These are phyloP conservation scores for Eueremaeus valkanovi DNA, from an alignment of 2,888 invertebrate species.

Conservation along the genomic window DNA sequence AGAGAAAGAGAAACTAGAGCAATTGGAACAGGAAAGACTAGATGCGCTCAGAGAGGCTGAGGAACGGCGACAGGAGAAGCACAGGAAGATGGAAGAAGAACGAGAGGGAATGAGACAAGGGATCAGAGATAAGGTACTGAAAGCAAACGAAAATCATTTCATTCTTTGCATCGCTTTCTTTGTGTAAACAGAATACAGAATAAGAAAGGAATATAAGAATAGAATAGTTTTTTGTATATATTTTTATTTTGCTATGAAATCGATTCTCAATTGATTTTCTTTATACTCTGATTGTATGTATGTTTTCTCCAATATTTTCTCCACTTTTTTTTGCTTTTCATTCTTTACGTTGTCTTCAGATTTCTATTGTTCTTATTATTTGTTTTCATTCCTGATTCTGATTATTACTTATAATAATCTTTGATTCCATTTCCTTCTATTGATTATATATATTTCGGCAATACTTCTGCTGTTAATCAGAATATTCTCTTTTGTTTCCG, in stretches of 20 bases:
- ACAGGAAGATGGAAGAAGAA: conserved; percentile 99
- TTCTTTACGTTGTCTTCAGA: not conserved
- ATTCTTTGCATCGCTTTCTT: no score
- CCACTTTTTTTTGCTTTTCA: no score
- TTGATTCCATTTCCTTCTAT: no score
- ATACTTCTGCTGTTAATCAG: no score
- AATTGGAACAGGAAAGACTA: conserved; percentile 93
- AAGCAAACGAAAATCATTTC: not conserved
- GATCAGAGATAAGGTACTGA: conserved; percentile 93
- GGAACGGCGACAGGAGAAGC: conserved; percentile 97
- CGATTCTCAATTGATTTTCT: not conserved
- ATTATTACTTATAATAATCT: no score
- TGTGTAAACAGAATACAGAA: no score
- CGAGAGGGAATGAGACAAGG: conserved; percentile 98
- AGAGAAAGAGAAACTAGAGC: conserved; percentile 97
- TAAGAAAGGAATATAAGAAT: no score
- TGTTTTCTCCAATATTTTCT: no score
- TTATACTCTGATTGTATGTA: not conserved
- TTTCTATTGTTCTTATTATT: conserved; percentile 50
- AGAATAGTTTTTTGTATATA: not conserved
- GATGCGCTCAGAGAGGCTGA: conserved; percentile 98
- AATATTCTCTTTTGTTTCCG: no score
- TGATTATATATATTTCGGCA: no score
- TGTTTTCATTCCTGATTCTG: not conserved
- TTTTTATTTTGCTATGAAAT: not conserved